These are phyloP conservation scores for Ardeotis arabs DNA, from an alignment of 2,113 vertebrate species.

Conservation along the genomic window DNA sequence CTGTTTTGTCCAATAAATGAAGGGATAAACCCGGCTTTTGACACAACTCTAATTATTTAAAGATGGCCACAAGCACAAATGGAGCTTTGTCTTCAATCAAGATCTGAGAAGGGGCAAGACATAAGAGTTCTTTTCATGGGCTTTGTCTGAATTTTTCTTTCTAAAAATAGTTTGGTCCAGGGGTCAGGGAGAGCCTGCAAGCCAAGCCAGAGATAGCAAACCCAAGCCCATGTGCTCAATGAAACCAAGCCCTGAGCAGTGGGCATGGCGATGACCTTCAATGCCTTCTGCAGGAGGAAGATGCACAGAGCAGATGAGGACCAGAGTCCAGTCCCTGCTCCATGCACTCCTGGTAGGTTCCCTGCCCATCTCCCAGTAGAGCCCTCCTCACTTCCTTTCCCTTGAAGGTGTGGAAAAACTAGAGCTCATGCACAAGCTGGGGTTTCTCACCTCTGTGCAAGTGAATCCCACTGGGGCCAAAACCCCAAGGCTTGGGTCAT, in stretches of 20 bases:
- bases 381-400: not conserved
- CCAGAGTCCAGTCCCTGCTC: not conserved
- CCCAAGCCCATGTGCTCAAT: not conserved
- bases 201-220: not conserved
- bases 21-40: not conserved
- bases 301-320: not conserved
- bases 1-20: not conserved
- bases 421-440: not conserved
- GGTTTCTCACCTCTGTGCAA: not conserved
- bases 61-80: not conserved
- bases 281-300: not conserved
- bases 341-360: not conserved
- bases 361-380: not conserved
- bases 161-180: not conserved
- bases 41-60: not conserved
- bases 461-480: not conserved
- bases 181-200: not conserved
- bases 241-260: not conserved
- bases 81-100: not conserved
- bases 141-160: not conserved
- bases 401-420: not conserved
- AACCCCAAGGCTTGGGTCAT: not conserved
- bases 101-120: not conserved
- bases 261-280: fast-evolving
- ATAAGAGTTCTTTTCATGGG: not conserved